A percentile compares a stretch with the other conserved stretches of the same genome.
Conservation (phyloP, 2,888 invertebrate genomes). For the Phortica okadai region DNA sequence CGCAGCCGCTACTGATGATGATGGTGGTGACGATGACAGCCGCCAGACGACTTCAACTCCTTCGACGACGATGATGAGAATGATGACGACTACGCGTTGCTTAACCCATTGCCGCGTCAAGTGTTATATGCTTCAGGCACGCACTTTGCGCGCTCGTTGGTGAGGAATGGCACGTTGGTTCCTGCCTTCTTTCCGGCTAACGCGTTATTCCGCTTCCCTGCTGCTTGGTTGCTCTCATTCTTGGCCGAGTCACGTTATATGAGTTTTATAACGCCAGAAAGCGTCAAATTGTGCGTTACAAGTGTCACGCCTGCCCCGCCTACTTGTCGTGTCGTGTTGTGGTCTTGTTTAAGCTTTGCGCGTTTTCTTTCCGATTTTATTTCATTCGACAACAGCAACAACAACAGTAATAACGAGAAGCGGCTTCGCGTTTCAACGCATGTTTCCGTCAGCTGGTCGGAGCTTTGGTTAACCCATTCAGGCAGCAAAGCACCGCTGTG, state of each 20-base stretch:
- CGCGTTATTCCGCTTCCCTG: constrained; percentile 4
- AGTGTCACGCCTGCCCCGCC: constrained; percentile 34
- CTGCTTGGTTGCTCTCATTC: constrained; percentile 40
- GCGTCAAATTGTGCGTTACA: constrained; percentile 68
- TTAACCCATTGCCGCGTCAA: constrained; percentile 38
- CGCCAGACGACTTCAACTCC: constrained; percentile 1
- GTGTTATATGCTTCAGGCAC: constrained; percentile 56
- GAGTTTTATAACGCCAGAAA: constrained; percentile 46
- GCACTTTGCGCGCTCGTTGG: constrained; percentile 40
- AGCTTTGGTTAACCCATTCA: constrained; percentile 4
- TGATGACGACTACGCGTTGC: background rate
- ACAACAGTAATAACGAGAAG: background rate
- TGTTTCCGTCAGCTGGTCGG: background rate
- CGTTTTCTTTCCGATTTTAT: background rate
- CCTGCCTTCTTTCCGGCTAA: background rate
- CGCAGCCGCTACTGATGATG: background rate
- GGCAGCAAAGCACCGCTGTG: no score
- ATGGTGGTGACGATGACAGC: background rate
- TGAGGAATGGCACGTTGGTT: background rate
- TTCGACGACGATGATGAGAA: background rate
- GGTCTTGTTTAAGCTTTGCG: background rate
- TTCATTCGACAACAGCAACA: background rate
- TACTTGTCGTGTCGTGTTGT: background rate
- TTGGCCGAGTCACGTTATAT: constrained; percentile 45
- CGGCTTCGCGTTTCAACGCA: constrained; percentile 8